Base-by-base conservation (phyloP, 2,797 vertebrate genomes). In the Falco biarmicus region DNA sequence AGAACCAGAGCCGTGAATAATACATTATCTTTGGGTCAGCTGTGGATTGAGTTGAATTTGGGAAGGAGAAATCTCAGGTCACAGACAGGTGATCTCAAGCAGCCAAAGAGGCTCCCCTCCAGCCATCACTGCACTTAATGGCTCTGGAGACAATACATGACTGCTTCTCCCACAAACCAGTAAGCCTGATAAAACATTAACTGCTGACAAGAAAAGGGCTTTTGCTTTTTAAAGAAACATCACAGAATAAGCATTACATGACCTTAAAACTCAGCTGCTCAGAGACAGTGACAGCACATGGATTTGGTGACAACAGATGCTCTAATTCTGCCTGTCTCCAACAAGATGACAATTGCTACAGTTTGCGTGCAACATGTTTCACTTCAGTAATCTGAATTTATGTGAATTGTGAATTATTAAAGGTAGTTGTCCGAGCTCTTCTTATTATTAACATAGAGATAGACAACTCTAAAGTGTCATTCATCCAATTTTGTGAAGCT, bases 391-490 rank as follows among this genome's bases (percentile, higher is more conserved):
- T 85, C 79, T 56, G 84, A 83, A 80, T 94, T 92, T 89, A 83
- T 80, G 78, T 74, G 75, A 61, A 60, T 13, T 63, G 37, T 51
- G 70, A 75, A 63, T 87, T 89, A 70, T 73, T 95, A 89, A 79
- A 89, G 39, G 65, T 87, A 69, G 81, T 76, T 87, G 15, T 87
- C 54, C 56, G 51, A 81, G 75, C 41, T 91, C 4, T 34, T 82
- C 95, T 96, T 89, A 56, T 73, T 83, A 91, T 92, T 94, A 91
- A 87, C 57, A 79, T 91, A 92, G 65, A 75, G 84, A 66, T 31
- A 89, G 84, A 43, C 29, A 87, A 31, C 39, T 66, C 43, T 31
- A 29, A 89, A 92, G 8, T 53, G 51, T 74, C 19, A 9, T 54
- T 85, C 78, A 59, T 66, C 51, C 14, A 76, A 10, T 73, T 84